phyloP scores from a whole-genome alignment of 2,888 invertebrate species.

The Standfussiana lucernea region DNA sequence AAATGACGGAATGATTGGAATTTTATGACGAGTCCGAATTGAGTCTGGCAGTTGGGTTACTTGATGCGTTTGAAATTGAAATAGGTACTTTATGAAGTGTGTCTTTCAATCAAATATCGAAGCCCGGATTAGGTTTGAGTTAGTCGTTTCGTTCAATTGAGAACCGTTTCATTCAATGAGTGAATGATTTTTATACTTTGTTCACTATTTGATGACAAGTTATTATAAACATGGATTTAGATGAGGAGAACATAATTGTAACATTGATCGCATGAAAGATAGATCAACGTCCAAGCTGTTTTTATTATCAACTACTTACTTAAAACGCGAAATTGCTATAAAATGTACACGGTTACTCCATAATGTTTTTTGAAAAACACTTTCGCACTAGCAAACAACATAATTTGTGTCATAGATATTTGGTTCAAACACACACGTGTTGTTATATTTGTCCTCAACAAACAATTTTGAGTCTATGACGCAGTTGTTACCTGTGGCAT shows the following conservation, averaged over 20 bases:
- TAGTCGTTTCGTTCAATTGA: conserved; percentile 8
- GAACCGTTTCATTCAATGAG: too few relatives aligned
- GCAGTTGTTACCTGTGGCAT: neutral
- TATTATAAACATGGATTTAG: neutral
- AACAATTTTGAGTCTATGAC: conserved; percentile 20
- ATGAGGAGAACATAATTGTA: neutral
- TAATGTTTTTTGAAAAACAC: neutral
- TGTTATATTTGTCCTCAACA: conserved; percentile 18
- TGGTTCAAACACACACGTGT: conserved; percentile 11
- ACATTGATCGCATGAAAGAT: neutral
- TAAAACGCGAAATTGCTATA: neutral
- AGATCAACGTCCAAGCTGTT: neutral
- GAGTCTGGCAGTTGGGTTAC: conserved; percentile 7
- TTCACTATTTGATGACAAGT: neutral
- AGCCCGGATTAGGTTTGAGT: conserved; percentile 15
- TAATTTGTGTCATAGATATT: conserved; percentile 10
- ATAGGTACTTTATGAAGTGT: conserved; percentile 26
- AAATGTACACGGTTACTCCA: neutral
- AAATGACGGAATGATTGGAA: conserved; percentile 53
- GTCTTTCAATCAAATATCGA: conserved; percentile 8
- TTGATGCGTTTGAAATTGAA: conserved; percentile 51
- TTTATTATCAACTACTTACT: neutral
- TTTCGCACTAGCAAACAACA: neutral
- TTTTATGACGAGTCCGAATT: conserved; percentile 45
- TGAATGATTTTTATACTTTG: neutral